phyloP scores from a whole-genome alignment of 2,797 vertebrate genomes.

The Spinus pinus region DNA sequence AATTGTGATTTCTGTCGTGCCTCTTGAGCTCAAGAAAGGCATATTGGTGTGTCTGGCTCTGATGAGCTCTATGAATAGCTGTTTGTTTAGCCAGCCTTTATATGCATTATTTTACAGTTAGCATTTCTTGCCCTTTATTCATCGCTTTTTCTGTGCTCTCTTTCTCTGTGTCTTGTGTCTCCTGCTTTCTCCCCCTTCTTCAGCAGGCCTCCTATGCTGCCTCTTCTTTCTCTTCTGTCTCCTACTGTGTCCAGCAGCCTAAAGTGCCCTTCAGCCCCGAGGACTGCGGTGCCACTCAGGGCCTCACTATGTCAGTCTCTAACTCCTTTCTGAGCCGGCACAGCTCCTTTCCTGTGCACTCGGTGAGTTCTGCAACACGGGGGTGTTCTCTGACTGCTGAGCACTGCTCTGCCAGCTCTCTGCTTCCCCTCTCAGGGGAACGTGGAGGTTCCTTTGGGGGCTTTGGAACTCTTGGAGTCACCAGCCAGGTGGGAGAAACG shows the following conservation, averaged over 20 bases:
- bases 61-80: slow-evolving; percentile 18
- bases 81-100: slow-evolving; percentile 27
- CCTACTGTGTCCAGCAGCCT: slow-evolving; percentile 95
- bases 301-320: slow-evolving; percentile 98
- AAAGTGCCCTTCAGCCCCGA: slow-evolving; percentile 87
- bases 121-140: neutral
- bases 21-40: neutral
- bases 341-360: slow-evolving; percentile 89
- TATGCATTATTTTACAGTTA: slow-evolving; percentile 41
- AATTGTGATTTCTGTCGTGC: neutral
- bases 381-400: neutral
- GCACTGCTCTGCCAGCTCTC: neutral
- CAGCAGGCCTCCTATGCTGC: slow-evolving; percentile 91
- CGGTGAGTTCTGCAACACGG: slow-evolving; percentile 78
- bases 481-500: neutral
- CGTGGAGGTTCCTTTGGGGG: neutral
- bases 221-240: slow-evolving; percentile 94
- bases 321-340: slow-evolving; percentile 98
- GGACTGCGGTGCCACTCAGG: slow-evolving; percentile 88
- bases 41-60: slow-evolving; percentile 13
- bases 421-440: neutral
- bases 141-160: slow-evolving; percentile 66
- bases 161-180: slow-evolving; percentile 57
- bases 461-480: neutral
- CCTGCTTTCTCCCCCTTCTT: slow-evolving; percentile 51